phyloP scores from a whole-genome alignment of 2,888 invertebrate species.

The Sinodicranocentrus sp. region DNA sequence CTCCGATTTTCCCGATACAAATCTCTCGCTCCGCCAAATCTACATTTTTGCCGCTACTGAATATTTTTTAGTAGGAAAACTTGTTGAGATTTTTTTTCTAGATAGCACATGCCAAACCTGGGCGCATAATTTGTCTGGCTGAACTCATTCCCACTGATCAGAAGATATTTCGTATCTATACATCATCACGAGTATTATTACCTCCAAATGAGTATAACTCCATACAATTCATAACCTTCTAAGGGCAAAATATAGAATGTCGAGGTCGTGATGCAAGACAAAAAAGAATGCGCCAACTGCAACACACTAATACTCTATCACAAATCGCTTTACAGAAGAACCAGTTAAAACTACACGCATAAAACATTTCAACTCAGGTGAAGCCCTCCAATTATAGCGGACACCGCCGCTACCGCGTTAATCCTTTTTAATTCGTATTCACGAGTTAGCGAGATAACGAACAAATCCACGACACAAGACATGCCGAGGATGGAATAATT shows the following conservation, averaged over 20 bases:
- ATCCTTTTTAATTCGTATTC: conserved; percentile 33
- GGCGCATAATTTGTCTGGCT: neutral
- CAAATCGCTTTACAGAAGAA: neutral
- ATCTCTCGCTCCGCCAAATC: neutral
- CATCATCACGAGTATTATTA: neutral
- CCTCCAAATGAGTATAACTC: neutral
- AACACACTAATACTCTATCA: neutral
- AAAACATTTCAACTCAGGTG: conserved; percentile 2
- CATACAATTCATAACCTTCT: neutral
- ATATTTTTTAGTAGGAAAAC: conserved; percentile 22
- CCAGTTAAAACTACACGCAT: conserved; percentile 10
- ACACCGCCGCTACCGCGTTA: conserved; percentile 36
- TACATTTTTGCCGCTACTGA: conserved; percentile 34
- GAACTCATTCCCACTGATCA: conserved; percentile 27
- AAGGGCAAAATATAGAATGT: neutral
- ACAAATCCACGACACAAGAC: neutral
- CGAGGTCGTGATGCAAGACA: conserved; percentile 1
- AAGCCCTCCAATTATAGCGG: conserved; percentile 34
- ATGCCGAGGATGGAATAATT: conserved; percentile 37
- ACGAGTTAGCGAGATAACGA: neutral
- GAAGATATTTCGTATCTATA: conserved; percentile 6
- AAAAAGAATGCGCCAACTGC: neutral
- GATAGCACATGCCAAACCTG: conserved; percentile 41
- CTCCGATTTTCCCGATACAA: conserved; percentile 2
- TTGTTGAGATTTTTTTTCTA: neutral